Evolutionary conservation across 2,113 vertebrate species (phyloP).

Genomic region (Anguilla japonica): DNA sequence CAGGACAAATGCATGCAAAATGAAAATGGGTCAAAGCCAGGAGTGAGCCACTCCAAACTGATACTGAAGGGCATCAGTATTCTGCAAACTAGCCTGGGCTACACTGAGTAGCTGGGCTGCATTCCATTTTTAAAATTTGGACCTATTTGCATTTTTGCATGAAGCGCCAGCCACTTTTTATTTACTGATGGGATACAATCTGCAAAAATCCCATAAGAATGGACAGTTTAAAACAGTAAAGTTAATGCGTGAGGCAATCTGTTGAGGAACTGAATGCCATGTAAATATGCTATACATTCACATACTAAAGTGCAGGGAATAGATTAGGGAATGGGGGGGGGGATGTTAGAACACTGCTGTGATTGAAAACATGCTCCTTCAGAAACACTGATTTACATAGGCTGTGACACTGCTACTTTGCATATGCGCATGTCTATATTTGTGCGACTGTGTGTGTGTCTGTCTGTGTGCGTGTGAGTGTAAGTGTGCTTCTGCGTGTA

Average conservation of each 20-base stretch:
- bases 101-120: neutral
- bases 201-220: neutral
- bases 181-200: no score
- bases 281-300: no score
- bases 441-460: conserved; percentile 16
- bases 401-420: neutral
- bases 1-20: conserved; percentile 1
- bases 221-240: neutral
- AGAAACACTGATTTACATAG: no score
- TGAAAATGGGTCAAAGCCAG: neutral
- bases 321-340: no score
- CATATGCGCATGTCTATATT: neutral
- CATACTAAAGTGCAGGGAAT: no score
- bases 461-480: neutral
- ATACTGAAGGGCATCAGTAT: neutral
- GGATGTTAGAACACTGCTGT: neutral
- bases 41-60: neutral
- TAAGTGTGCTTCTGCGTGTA: neutral
- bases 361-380: neutral
- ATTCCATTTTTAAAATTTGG: neutral
- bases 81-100: neutral
- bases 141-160: neutral
- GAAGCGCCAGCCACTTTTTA: no score
- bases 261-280: no score
- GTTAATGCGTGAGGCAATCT: neutral